These are phyloP conservation scores for Rostratula benghalensis DNA, from an alignment of 2,113 vertebrate genomes.

Conservation along the genomic window DNA sequence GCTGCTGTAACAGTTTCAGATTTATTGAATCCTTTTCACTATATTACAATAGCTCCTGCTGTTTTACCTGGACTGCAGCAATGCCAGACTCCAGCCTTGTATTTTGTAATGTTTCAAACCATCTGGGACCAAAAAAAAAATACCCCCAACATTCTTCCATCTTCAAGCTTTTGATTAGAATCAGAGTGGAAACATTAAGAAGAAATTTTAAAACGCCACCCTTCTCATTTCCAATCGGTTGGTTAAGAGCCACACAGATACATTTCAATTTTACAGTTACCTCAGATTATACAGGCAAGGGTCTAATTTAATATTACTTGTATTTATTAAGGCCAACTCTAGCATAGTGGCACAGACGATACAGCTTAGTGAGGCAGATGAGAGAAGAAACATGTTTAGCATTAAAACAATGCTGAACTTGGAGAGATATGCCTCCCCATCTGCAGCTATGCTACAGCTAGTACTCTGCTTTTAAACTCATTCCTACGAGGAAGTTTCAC, in stretches of 20 bases:
- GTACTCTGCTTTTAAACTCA: background rate
- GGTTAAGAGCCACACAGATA: background rate
- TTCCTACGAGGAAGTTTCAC: background rate
- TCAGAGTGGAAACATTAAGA: background rate
- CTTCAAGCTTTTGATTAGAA: background rate
- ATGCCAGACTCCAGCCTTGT: background rate
- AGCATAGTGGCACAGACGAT: background rate
- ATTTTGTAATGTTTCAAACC: constrained; percentile 45
- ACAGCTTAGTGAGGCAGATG: background rate
- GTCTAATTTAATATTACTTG: background rate
- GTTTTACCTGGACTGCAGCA: constrained; percentile 63
- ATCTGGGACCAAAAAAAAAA: background rate
- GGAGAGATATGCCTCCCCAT: background rate
- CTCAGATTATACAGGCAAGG: background rate
- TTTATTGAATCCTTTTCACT: constrained; percentile 51
- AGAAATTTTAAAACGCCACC: background rate
- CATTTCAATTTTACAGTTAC: background rate
- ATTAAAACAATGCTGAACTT: background rate
- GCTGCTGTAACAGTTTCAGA: constrained; percentile 45
- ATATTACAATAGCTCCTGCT: constrained; percentile 58
- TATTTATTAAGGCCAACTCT: background rate
- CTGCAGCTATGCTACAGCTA: background rate
- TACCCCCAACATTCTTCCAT: background rate
- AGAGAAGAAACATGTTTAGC: background rate
- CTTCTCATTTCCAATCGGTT: background rate